These are phyloP conservation scores for Caranx melampygus DNA, from an alignment of 2,113 vertebrate species.

Conservation along the genomic window DNA sequence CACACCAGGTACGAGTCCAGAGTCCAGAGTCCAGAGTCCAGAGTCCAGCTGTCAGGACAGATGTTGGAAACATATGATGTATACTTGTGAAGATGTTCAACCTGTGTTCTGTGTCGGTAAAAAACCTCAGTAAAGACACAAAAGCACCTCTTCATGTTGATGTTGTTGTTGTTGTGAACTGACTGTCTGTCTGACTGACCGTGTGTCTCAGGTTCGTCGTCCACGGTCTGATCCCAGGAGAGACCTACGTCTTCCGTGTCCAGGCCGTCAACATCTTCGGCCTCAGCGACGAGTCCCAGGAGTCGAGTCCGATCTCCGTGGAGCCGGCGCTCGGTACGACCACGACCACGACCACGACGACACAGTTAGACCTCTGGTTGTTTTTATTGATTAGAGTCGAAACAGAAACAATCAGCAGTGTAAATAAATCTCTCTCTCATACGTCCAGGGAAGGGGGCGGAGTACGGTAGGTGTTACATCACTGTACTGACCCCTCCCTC, in stretches of 20 bases:
- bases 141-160: too few species aligned
- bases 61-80: too few species aligned
- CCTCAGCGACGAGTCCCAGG: slow-evolving; percentile 93
- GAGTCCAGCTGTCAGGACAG: background rate
- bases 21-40: too few species aligned
- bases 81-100: too few species aligned
- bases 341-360: too few species aligned
- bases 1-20: slow-evolving; percentile 87
- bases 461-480: slow-evolving; percentile 78
- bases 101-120: too few species aligned
- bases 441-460: slow-evolving; percentile 66
- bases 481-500: background rate
- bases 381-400: background rate
- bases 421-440: background rate
- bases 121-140: too few species aligned
- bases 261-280: slow-evolving; percentile 93
- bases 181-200: too few species aligned
- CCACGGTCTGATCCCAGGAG: slow-evolving; percentile 91
- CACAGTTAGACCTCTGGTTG: too few species aligned
- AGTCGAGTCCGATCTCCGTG: slow-evolving; percentile 89
- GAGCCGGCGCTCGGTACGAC: slow-evolving; percentile 92
- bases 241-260: slow-evolving; percentile 93
- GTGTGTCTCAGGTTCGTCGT: slow-evolving; percentile 90
- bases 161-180: too few species aligned
- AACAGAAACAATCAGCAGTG: background rate